Evolutionary conservation across 2,797 vertebrate species (phyloP).

Genomic region (Morelia viridis): DNA sequence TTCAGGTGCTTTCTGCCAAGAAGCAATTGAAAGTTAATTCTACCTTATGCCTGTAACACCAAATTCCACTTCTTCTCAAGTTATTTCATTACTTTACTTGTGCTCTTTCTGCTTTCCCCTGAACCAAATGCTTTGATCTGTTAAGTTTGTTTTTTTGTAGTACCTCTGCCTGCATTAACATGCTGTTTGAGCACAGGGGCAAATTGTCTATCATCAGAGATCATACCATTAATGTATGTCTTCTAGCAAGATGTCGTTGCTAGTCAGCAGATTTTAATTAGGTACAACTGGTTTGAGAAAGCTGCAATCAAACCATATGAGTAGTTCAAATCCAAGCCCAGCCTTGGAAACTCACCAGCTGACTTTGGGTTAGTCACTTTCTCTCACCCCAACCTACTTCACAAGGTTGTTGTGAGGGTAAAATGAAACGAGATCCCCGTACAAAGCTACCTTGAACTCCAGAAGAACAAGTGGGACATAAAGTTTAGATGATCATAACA

Average conservation of each 20-base stretch:
- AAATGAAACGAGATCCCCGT: background rate
- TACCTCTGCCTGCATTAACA: background rate
- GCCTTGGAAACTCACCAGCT: background rate
- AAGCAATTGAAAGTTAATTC: constrained; percentile 14
- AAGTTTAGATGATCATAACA: background rate
- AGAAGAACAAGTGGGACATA: background rate
- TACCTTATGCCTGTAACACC: background rate
- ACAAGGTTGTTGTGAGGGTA: background rate
- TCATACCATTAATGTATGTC: background rate
- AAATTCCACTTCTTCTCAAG: background rate
- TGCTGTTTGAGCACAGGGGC: background rate
- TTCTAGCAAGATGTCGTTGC: background rate
- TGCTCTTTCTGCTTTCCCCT: background rate
- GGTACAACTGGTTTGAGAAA: background rate
- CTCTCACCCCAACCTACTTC: background rate
- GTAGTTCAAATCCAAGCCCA: background rate
- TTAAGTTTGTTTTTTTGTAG: background rate
- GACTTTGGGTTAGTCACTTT: background rate
- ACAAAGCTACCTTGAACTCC: background rate
- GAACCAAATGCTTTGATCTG: background rate
- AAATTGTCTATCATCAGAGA: background rate
- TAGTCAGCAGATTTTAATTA: background rate
- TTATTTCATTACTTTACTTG: background rate
- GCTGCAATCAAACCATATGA: background rate
- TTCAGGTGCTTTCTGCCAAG: background rate